phyloP scores from a whole-genome alignment of 2,888 invertebrate genomes.

The Drosophila basisetae region DNA sequence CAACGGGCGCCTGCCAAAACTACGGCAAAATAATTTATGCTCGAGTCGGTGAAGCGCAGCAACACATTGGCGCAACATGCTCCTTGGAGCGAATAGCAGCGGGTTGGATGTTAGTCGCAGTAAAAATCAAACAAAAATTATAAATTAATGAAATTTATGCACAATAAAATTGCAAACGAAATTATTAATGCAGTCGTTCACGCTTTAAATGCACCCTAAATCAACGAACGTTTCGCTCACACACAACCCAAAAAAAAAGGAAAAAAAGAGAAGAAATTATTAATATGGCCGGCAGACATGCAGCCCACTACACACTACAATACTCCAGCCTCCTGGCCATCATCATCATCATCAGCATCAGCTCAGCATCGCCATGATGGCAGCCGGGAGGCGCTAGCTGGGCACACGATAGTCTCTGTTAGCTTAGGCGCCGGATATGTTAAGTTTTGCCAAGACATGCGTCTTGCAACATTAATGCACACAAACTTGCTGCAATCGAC shows the following conservation, averaged over 20 bases:
- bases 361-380: not conserved
- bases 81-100: conserved; percentile 64
- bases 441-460: conserved; percentile 70
- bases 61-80: conserved; percentile 78
- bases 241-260: conserved; percentile 6
- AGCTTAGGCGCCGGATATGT: conserved; percentile 82
- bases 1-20: conserved; percentile 80
- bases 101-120: conserved; percentile 68
- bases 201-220: conserved; percentile 86
- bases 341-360: not conserved
- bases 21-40: conserved; percentile 84
- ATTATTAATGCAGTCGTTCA: conserved; percentile 86
- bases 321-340: conserved; percentile 1
- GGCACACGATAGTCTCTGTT: conserved; percentile 36
- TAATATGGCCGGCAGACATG: conserved; percentile 68
- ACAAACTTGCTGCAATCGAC: conserved; percentile 42
- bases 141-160: conserved; percentile 86
- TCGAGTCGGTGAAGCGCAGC: conserved; percentile 69
- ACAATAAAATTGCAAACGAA: conserved; percentile 86
- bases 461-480: conserved; percentile 55
- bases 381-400: conserved; percentile 34
- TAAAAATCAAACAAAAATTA: conserved; percentile 85
- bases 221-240: conserved; percentile 79
- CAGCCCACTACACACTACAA: conserved; percentile 28
- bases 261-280: conserved; percentile 36